These are phyloP conservation scores for Neostethus bicornis DNA, from an alignment of 2,797 vertebrate species.

Conservation along the genomic window DNA sequence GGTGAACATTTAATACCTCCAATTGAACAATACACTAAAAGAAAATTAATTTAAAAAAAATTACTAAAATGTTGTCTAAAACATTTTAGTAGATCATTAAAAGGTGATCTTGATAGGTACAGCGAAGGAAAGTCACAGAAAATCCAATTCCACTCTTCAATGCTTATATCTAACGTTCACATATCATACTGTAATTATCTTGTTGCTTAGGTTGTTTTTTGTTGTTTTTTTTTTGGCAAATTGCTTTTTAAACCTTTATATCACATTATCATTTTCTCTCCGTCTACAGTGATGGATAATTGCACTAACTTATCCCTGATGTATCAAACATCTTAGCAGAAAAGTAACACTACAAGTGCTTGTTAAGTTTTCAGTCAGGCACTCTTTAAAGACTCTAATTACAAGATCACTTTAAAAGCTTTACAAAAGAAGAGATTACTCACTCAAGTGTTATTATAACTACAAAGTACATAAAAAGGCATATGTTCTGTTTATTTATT, in stretches of 20 bases:
- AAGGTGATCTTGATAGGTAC: no score
- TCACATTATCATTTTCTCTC: slow-evolving; percentile 11
- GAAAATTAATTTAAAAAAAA: no score
- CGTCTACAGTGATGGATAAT: background rate
- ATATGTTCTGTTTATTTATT: slow-evolving; percentile 14
- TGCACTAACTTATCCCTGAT: slow-evolving; percentile 24
- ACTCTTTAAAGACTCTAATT: slow-evolving; percentile 44
- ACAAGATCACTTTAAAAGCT: slow-evolving; percentile 42
- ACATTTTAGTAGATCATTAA: no score
- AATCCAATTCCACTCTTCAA: no score
- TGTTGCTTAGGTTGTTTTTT: no score
- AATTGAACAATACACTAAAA: no score
- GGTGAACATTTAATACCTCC: no score
- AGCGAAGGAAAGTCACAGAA: no score
- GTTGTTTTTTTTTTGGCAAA: no score
- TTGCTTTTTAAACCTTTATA: background rate
- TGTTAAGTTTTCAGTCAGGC: slow-evolving; percentile 7
- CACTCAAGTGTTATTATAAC: slow-evolving; percentile 5
- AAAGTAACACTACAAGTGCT: slow-evolving; percentile 3
- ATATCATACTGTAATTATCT: no score
- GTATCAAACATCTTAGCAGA: slow-evolving; percentile 1
- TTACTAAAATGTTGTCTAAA: no score
- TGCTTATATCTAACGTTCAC: no score
- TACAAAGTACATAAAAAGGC: slow-evolving; percentile 14
- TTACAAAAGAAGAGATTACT: slow-evolving; percentile 2